These are phyloP conservation scores for Sebastes hubbsi DNA, from an alignment of 2,797 vertebrate genomes.

Conservation along the genomic window DNA sequence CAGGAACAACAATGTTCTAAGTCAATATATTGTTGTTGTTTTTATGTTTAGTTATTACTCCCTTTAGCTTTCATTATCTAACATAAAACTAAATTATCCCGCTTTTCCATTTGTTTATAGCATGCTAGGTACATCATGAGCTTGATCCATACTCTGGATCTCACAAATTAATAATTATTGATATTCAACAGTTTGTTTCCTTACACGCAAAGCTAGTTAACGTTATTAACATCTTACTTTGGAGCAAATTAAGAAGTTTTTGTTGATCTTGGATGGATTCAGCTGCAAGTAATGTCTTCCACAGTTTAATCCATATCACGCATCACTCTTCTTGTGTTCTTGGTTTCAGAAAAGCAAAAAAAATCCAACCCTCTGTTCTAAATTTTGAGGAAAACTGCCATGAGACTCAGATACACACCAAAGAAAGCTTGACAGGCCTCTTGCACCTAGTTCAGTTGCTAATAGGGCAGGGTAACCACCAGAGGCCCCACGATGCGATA, in stretches of 20 bases:
- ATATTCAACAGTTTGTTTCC: not conserved
- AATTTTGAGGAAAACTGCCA: not conserved
- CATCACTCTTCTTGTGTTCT: not conserved
- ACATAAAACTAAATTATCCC: no score
- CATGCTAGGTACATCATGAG: not conserved
- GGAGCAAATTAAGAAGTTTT: not conserved
- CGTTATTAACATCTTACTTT: not conserved
- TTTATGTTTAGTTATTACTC: no score
- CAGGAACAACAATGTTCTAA: no score
- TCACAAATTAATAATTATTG: not conserved
- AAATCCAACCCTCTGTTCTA: not conserved
- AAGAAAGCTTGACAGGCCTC: no score
- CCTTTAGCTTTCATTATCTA: no score
- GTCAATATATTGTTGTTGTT: no score
- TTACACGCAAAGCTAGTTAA: not conserved
- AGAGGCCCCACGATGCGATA: no score
- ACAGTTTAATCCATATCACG: not conserved
- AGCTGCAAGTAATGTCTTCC: not conserved
- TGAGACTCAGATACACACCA: no score
- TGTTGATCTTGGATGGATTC: not conserved
- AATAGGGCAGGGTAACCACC: not conserved
- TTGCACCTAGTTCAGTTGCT: not conserved
- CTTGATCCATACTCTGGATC: not conserved
- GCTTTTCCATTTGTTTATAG: no score
- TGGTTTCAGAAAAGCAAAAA: not conserved